Conservation (phyloP, 2,797 vertebrate genomes). For the Picus viridis region DNA sequence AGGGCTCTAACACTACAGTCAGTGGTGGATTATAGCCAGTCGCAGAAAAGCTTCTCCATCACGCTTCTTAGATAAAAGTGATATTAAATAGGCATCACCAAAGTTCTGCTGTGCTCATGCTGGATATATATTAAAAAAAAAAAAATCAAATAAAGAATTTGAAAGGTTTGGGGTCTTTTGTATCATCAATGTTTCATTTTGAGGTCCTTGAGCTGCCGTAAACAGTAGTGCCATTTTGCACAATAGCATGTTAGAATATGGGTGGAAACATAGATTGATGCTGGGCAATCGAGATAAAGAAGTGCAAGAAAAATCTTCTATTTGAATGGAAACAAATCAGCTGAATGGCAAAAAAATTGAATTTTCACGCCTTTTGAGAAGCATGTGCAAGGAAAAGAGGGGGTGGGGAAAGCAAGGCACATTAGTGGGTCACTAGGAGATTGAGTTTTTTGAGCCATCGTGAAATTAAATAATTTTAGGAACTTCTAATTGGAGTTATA, state of each 20-base stretch:
- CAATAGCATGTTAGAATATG: background rate
- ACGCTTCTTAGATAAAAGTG: conserved; percentile 36
- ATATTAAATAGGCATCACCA: conserved; percentile 17
- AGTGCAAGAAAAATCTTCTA: conserved; percentile 46
- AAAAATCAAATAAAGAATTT: conserved; percentile 29
- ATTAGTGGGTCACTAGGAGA: conserved; percentile 47
- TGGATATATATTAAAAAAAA: background rate
- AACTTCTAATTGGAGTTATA: conserved; percentile 61
- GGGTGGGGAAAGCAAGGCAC: conserved; percentile 46
- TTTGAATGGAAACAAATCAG: conserved; percentile 72
- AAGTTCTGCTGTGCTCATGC: conserved; percentile 23
- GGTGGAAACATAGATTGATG: conserved; percentile 47
- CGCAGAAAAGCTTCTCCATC: conserved; percentile 16
- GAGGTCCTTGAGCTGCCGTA: conserved; percentile 23
- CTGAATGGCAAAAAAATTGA: conserved; percentile 56
- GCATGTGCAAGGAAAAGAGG: conserved; percentile 48
- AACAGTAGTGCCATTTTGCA: conserved; percentile 40
- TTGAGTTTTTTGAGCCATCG: conserved; percentile 43
- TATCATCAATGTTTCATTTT: conserved; percentile 3
- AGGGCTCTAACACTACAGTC: background rate
- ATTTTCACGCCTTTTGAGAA: conserved; percentile 68
- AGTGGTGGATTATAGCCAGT: background rate
- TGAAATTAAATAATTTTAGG: conserved; percentile 74
- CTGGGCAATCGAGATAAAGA: conserved; percentile 65
- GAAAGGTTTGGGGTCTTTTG: conserved; percentile 28